Evolutionary conservation across 2,113 vertebrate genomes (phyloP), one percentile per base, ranked within the genome.

Genomic region (Malurus melanocephalus): DNA sequence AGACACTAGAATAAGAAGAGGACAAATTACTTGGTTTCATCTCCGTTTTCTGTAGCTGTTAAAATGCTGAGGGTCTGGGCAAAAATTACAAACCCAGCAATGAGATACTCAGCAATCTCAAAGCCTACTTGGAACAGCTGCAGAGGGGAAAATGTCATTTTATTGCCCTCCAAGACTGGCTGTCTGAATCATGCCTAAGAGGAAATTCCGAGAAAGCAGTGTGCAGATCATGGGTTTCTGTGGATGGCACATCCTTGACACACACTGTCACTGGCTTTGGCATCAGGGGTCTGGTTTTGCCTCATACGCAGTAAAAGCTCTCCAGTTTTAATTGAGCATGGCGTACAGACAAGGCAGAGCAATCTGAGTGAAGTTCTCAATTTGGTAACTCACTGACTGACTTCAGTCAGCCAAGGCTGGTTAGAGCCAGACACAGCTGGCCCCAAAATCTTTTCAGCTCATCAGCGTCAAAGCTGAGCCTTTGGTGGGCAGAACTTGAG

Each of bases 181-280:
- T 83, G 43, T 62, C 64, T 95, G 82, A 96, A 78, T 89, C 64
- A 91, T 35, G 69, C 35, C 68, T 60, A 94, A 82, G 60, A 94
- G 53, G 74, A 94, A 73, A 78, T 95, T 93, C 75, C 84, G 94
- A 91, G 85, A 94, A 96, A 95, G 68, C 52, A 88, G 85, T 94
- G 88, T 93, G 74, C 8, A 20, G 40, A 74, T 60, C 60, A 57
- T 13, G 1, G 26, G 3, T 94, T 96, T 88, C 57, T 90, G 94
- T 49, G 57, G 85, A 84, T 93, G 83, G 88, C 69, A 90, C 68
- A 88, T 87, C 80, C 75, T 79, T 95, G 89, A 92, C 2, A 24
- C 48, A 38, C 64, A 82, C 93, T 97, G 93, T 87, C 94, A 93
- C 64, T 92, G 90, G 75, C 81, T 52, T 92, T 79, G 71, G 51